Conservation (phyloP, 2,888 invertebrate species). For the Syrista parreyssii region DNA sequence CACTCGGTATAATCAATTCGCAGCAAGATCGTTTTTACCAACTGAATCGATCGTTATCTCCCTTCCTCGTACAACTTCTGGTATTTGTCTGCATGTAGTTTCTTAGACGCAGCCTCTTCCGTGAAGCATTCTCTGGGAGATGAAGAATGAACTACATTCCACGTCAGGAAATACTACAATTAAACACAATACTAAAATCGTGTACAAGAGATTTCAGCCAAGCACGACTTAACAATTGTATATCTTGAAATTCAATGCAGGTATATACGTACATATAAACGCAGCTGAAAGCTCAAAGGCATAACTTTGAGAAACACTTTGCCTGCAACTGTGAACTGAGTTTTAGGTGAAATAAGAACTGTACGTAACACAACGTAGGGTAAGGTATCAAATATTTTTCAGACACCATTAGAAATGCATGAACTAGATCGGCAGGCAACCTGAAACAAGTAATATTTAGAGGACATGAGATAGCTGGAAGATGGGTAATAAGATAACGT, state of each 20-base stretch:
- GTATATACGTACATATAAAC: background rate
- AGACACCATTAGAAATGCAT: background rate
- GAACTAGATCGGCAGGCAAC: background rate
- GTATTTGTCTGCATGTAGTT: constrained; percentile 17
- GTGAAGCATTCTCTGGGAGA: background rate
- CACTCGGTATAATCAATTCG: constrained; percentile 23
- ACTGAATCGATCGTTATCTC: background rate
- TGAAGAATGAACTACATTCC: constrained; percentile 2
- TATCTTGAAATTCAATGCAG: background rate
- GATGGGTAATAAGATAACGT: background rate
- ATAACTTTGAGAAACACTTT: background rate
- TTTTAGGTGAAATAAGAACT: background rate
- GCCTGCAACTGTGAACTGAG: background rate
- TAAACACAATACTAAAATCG: background rate
- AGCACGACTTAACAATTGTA: background rate
- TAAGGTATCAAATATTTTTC: background rate
- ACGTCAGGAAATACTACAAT: background rate
- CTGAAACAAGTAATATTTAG: background rate
- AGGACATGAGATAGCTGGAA: background rate
- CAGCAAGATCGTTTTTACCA: background rate
- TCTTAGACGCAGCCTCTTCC: background rate
- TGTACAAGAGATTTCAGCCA: background rate
- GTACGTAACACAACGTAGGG: background rate
- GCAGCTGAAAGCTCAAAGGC: background rate
- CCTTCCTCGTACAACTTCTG: background rate